Evolutionary conservation across 2,888 invertebrate genomes (phyloP), one percentile per base, ranked within the genome.

Genomic region (Eumerus sabulonum): DNA sequence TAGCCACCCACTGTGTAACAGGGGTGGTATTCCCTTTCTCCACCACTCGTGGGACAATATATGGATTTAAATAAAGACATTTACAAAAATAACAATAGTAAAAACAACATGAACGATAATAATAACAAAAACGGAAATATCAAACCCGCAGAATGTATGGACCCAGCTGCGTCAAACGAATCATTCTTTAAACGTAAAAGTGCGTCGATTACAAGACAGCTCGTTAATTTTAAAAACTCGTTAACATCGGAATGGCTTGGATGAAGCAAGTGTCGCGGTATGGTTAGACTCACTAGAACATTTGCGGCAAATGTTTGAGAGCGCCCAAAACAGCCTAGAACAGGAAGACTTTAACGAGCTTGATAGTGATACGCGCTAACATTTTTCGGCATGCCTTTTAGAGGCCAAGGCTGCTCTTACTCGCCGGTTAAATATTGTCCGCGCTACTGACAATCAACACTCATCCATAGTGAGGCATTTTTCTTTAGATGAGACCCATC

Each of bases 391-490:
- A 19, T 4, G 12, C 27, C 17, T 51, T 17, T 1, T 42, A 11
- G 63, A 63, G 27, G 63, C 51, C 12, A 51, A 63, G 9, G 9
- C 40, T 7, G 40, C 40, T n/a, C 40, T 40, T n/a, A 40, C 40
- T 40, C 40, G 40, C 9, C 44, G 38, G 14, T 19, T 63, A 14
- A 63, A 51, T 19, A 5, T 7, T 9, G 11, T n/a, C 18, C 63
- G 42, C 7, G 36, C 18, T 35, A 9, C 3, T 11, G 18, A 44
- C n/a, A n/a, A n/a, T n/a, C n/a, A n/a, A 12, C 54, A 44, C 13
- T 64, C 64, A 13, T 64, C 64, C 27, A 53, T 53, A 1, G 36
- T 16, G 45, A 35, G 54, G n/a, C 54, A 53, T 12, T 16, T 45
- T 35, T 64, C 53, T 7, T 5, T 64, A 13, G 45, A 64, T 17